Evolutionary conservation across 2,888 invertebrate genomes (phyloP).

Genomic region (Agrotis ipsilon): DNA sequence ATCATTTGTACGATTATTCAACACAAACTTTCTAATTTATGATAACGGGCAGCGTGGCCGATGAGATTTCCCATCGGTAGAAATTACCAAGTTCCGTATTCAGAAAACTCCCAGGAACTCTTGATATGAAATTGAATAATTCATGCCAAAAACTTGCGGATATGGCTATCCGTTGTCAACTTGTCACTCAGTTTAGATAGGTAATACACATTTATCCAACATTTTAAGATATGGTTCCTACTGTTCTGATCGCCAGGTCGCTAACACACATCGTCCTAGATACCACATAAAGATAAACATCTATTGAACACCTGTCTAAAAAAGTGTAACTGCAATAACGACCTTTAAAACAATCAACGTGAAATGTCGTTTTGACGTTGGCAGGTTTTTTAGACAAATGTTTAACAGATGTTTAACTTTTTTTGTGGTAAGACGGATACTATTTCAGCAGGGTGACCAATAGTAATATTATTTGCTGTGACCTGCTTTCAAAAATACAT

Average conservation of each 20-base stretch:
- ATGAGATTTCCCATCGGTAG: background rate
- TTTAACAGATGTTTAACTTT: too few species aligned
- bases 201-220: background rate
- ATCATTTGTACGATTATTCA: background rate
- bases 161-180: background rate
- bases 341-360: too few species aligned
- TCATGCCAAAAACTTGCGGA: background rate
- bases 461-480: too few species aligned
- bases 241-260: too few species aligned
- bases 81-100: background rate
- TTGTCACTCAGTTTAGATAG: background rate
- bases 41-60: background rate
- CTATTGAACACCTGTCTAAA: too few species aligned
- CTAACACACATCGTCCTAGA: too few species aligned
- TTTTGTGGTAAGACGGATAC: too few species aligned
- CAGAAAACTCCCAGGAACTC: background rate
- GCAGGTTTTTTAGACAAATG: too few species aligned
- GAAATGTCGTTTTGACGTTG: too few species aligned
- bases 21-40: constrained; percentile 1
- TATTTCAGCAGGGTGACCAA: background rate
- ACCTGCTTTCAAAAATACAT: background rate
- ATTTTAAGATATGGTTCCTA: too few species aligned
- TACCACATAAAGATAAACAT: too few species aligned
- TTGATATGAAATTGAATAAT: background rate
- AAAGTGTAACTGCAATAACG: too few species aligned